Conservation (phyloP, 2,888 invertebrate species). For the Amaurobius ferox region DNA sequence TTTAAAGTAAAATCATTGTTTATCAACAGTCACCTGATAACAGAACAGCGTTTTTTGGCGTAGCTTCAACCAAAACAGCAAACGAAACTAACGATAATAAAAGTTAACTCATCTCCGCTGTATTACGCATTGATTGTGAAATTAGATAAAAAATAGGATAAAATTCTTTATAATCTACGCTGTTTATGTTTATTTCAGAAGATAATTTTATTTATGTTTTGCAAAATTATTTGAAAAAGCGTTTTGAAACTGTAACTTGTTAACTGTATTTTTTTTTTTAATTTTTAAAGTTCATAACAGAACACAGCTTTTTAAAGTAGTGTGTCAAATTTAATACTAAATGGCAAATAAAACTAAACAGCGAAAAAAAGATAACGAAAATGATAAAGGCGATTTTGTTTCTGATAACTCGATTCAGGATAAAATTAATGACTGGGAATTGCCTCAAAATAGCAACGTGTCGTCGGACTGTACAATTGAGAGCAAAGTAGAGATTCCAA, state of each 20-base stretch:
- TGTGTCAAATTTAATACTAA: neutral
- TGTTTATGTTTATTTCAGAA: too few species aligned
- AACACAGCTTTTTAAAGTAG: neutral
- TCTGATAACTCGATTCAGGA: neutral
- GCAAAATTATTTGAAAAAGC: neutral
- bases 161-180: too few species aligned
- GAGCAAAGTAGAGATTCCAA: neutral
- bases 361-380: constrained; percentile 28
- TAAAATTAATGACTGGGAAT: neutral
- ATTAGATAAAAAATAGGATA: too few species aligned
- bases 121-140: too few species aligned
- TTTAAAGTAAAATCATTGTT: too few species aligned
- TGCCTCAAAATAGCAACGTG: constrained; percentile 2
- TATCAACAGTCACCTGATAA: too few species aligned
- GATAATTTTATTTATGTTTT: too few species aligned
- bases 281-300: constrained; percentile 3
- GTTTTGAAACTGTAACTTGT: constrained; percentile 1
- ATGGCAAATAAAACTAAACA: constrained; percentile 51
- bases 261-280: constrained; percentile 4
- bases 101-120: too few species aligned
- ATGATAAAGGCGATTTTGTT: neutral
- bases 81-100: too few species aligned
- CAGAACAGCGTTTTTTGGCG: too few species aligned
- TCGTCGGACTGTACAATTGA: neutral
- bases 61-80: too few species aligned